These are phyloP conservation scores for Hystrix brachyura DNA, from an alignment of 2,113 vertebrate genomes.

Conservation along the genomic window DNA sequence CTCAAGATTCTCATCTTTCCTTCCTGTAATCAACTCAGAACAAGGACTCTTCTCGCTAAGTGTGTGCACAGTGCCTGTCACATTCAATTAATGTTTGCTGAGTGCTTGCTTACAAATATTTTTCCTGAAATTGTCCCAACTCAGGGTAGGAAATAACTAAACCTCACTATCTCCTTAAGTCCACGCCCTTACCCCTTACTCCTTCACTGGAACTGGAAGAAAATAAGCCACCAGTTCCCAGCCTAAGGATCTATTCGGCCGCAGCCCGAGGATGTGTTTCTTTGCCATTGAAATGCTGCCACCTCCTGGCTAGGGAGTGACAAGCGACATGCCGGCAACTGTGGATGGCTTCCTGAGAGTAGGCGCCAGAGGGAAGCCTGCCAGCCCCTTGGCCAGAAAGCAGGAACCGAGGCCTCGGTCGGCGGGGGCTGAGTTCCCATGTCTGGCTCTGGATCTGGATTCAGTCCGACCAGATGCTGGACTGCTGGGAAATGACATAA, in stretches of 20 bases:
- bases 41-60: background rate
- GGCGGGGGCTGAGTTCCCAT: constrained; percentile 34
- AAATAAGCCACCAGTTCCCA: constrained; percentile 35
- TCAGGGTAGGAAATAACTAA: background rate
- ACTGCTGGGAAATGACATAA: constrained; percentile 76
- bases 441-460: background rate
- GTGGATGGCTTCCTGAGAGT: constrained; percentile 65
- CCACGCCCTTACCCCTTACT: background rate
- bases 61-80: background rate
- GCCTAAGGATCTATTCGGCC: constrained; percentile 1
- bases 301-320: constrained; percentile 18
- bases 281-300: background rate
- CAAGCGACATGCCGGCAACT: constrained; percentile 19
- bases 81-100: background rate
- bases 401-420: constrained; percentile 30
- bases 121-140: constrained; percentile 26
- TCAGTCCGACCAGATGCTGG: constrained; percentile 54
- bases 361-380: constrained; percentile 60
- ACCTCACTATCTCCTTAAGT: background rate
- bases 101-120: constrained; percentile 22
- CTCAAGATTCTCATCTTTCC: background rate
- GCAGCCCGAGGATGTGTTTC: background rate
- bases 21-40: background rate
- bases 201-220: background rate
- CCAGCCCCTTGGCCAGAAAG: constrained; percentile 57